Evolutionary conservation across 2,113 vertebrate genomes (phyloP).

Genomic region (Calypte anna): DNA sequence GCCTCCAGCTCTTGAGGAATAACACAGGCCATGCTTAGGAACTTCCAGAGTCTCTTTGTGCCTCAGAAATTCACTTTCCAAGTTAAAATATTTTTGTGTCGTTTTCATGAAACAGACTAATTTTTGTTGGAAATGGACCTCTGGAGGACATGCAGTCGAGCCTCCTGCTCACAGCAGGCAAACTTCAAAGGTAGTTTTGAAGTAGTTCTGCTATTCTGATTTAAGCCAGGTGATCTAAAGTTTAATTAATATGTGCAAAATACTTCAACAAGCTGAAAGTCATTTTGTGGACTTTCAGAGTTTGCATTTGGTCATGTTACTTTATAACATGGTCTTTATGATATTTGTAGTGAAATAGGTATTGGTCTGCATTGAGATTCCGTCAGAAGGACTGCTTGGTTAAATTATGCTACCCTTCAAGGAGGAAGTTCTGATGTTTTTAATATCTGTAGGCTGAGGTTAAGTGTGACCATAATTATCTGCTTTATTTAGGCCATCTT

Average conservation of each 20-base stretch:
- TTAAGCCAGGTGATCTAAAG: constrained; percentile 13
- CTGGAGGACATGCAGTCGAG: background rate
- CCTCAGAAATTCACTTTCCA: accelerated
- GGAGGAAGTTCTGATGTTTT: constrained; percentile 12
- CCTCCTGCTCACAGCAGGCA: background rate
- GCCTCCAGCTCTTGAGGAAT: background rate
- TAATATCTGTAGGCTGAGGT: background rate
- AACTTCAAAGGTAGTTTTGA: constrained; percentile 48
- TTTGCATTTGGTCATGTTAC: background rate
- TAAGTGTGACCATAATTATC: background rate
- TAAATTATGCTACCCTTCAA: background rate
- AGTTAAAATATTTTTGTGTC: background rate
- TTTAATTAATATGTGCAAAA: constrained; percentile 39
- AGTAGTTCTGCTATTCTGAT: constrained; percentile 10
- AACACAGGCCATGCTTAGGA: background rate
- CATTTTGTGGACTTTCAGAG: constrained; percentile 23
- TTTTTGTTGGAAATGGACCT: background rate
- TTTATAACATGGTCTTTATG: background rate
- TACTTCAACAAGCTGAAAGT: constrained; percentile 1
- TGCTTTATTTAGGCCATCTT: constrained; percentile 18
- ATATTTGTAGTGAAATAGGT: background rate
- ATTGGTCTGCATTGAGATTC: background rate
- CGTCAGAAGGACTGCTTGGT: background rate
- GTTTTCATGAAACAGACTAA: background rate
- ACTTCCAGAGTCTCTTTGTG: background rate